phyloP scores from a whole-genome alignment of 37 sponge, comb jelly and placozoan genomes.

The Ephydatia muelleri region DNA sequence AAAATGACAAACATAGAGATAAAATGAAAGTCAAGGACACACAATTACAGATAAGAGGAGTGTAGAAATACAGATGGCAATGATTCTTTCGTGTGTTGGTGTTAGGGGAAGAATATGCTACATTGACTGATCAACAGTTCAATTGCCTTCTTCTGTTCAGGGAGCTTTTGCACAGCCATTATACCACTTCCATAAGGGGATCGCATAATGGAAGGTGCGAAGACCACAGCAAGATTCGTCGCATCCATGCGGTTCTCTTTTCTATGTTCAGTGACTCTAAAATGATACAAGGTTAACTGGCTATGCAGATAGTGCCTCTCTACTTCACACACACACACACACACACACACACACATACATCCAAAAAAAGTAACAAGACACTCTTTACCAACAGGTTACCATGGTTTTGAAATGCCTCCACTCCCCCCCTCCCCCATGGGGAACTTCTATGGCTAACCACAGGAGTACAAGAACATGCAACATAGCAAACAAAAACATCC shows the following conservation, averaged over 20 bases:
- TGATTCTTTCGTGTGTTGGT: background rate
- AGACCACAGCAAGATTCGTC: conserved; percentile 88
- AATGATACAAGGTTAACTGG: too few species aligned
- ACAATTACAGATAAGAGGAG: background rate
- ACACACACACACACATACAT: too few species aligned
- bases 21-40: conserved; percentile 45
- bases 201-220: conserved; percentile 83
- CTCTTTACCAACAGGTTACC: too few species aligned
- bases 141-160: conserved; percentile 67
- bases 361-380: too few species aligned
- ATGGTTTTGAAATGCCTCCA: too few species aligned
- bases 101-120: conserved; percentile 17
- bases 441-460: too few species aligned
- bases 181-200: conserved; percentile 55
- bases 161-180: conserved; percentile 69
- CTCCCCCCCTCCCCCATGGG: too few species aligned
- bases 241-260: conserved; percentile 75
- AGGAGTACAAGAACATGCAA: too few species aligned
- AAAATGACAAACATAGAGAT: background rate
- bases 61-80: background rate
- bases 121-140: conserved; percentile 64
- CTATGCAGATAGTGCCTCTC: too few species aligned
- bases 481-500: too few species aligned
- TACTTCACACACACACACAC: too few species aligned
- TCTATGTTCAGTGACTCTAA: conserved; percentile 51